phyloP scores from a whole-genome alignment of 2,888 invertebrate species.

The Aelia acuminata region DNA sequence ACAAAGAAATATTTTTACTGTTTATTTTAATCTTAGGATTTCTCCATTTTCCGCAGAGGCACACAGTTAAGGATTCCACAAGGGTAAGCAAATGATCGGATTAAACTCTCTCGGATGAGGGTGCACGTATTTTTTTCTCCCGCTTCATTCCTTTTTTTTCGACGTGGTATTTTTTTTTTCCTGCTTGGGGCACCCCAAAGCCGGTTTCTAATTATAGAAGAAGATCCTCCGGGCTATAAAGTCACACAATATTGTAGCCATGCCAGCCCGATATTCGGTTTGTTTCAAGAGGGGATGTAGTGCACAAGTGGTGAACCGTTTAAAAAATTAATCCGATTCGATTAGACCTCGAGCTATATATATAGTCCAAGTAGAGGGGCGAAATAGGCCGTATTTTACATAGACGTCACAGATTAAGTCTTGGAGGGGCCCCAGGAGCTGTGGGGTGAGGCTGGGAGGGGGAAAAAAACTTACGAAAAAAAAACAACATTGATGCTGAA shows the following conservation, averaged over 20 bases:
- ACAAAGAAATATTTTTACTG: not conserved
- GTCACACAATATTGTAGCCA: constrained; percentile 58
- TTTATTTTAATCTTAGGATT: not conserved
- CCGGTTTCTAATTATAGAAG: constrained; percentile 57
- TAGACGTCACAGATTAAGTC: constrained; percentile 65
- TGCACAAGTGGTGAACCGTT: constrained; percentile 56
- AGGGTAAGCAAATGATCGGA: constrained; percentile 53
- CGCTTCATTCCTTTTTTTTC: constrained; percentile 44
- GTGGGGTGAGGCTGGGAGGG: constrained; percentile 57
- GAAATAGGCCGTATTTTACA: constrained; percentile 63
- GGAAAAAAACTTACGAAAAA: constrained; percentile 60
- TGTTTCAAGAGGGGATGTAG: constrained; percentile 12
- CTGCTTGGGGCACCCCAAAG: not conserved
- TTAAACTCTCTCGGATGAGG: constrained; percentile 51
- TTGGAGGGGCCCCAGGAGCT: constrained; percentile 60
- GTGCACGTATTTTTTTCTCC: constrained; percentile 50
- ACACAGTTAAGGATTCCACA: constrained; percentile 39
- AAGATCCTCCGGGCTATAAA: constrained; percentile 53
- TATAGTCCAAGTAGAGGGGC: constrained; percentile 19
- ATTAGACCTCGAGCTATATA: constrained; percentile 60
- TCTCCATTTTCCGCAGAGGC: not conserved
- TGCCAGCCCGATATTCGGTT: constrained; percentile 43
- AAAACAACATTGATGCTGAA: constrained; percentile 63
- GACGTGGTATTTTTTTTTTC: constrained; percentile 53
- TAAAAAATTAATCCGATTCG: constrained; percentile 65